These are phyloP conservation scores for Plebejus melissa DNA, from an alignment of 2,888 invertebrate genomes.

Conservation along the genomic window DNA sequence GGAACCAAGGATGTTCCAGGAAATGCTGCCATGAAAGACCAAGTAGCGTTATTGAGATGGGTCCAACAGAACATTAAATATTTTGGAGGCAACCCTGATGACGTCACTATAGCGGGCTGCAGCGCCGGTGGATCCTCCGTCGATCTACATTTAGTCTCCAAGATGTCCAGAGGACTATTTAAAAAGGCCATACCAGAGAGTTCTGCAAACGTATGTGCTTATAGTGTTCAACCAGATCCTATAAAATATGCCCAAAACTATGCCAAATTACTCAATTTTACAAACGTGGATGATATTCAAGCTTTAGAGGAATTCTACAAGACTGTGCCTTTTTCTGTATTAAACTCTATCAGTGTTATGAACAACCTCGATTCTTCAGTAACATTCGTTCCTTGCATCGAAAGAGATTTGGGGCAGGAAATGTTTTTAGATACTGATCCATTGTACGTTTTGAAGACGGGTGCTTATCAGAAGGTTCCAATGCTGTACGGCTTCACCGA, in stretches of 20 bases:
- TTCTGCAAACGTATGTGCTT: constrained; percentile 44
- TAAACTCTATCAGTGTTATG: constrained; percentile 37
- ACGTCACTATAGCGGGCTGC: constrained; percentile 52
- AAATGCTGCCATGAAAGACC: constrained; percentile 62
- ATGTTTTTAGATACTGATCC: constrained; percentile 48
- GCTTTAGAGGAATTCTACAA: constrained; percentile 53
- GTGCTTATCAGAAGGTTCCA: constrained; percentile 43
- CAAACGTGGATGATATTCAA: constrained; percentile 43
- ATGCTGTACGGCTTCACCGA: constrained; percentile 48
- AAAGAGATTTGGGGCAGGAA: constrained; percentile 43
- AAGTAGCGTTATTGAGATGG: constrained; percentile 48
- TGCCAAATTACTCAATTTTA: constrained; percentile 44
- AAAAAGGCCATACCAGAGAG: constrained; percentile 53
- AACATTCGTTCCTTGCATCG: constrained; percentile 45
- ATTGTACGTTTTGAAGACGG: constrained; percentile 45
- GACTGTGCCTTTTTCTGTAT: constrained; percentile 40
- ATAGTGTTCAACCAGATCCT: constrained; percentile 49
- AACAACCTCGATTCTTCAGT: constrained; percentile 36
- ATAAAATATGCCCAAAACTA: constrained; percentile 47
- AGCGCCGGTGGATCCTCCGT: constrained; percentile 55
- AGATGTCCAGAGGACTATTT: constrained; percentile 48
- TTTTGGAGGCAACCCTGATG: constrained; percentile 57
- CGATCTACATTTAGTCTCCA: constrained; percentile 51
- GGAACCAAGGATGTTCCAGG: constrained; percentile 55
- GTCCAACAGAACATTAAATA: constrained; percentile 49